Conservation (phyloP, 2,888 invertebrate species). For the Synanthedon tipuliformis region DNA sequence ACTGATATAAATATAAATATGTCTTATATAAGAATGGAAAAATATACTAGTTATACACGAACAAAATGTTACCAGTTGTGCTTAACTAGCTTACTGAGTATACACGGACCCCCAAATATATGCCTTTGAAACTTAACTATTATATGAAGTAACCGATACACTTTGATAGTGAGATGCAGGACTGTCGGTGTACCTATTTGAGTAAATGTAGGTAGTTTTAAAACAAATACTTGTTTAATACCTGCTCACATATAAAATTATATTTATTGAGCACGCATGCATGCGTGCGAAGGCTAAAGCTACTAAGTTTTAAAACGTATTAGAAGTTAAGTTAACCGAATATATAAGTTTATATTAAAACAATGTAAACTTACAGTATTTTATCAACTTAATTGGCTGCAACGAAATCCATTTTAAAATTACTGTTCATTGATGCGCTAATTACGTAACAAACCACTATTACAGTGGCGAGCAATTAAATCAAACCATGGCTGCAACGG, state of each 20-base stretch:
- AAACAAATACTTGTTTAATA: too few relatives aligned
- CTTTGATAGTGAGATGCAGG: conserved; percentile 24
- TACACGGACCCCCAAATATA: conserved; percentile 22
- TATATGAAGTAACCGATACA: conserved; percentile 10
- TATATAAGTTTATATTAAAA: not conserved
- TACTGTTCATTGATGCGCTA: not conserved
- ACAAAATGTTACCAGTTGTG: conserved; percentile 10
- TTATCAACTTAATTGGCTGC: not conserved
- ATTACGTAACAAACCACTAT: not conserved
- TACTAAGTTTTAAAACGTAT: too few relatives aligned
- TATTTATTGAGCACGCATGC: too few relatives aligned
- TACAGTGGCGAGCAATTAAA: not conserved
- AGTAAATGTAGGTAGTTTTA: too few relatives aligned
- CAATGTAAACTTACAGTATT: not conserved
- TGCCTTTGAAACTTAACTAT: conserved; percentile 1
- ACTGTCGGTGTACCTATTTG: not conserved
- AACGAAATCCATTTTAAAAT: not conserved
- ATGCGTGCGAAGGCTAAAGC: too few relatives aligned
- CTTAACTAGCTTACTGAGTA: conserved; percentile 24
- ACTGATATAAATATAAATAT: too few relatives aligned
- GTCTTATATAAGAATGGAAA: too few relatives aligned
- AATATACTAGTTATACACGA: not conserved
- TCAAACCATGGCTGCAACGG: not conserved
- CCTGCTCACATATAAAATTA: too few relatives aligned
- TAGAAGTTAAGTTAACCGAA: too few relatives aligned